phyloP scores from a whole-genome alignment of 2,113 vertebrate species.

The Patagioenas fasciata region DNA sequence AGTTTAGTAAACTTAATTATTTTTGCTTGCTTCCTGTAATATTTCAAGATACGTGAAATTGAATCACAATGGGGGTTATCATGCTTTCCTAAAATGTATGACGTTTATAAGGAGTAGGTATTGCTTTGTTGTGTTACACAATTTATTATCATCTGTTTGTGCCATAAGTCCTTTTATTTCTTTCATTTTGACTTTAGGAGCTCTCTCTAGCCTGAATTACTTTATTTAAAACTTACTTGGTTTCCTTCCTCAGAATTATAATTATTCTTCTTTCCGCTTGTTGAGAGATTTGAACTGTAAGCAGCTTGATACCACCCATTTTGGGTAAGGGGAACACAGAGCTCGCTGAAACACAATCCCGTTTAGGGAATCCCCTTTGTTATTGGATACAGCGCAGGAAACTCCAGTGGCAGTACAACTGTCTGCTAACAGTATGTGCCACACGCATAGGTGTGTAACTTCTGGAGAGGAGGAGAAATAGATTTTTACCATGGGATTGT shows the following conservation, averaged over 20 bases:
- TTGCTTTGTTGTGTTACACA: neutral
- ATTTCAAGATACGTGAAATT: constrained; percentile 17
- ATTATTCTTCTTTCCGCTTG: neutral
- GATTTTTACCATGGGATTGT: neutral
- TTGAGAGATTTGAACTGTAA: neutral
- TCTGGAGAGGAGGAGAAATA: neutral
- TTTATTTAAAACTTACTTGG: neutral
- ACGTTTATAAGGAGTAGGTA: neutral
- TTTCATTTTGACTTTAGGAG: neutral
- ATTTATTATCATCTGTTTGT: neutral
- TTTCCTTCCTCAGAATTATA: neutral
- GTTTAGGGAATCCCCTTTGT: neutral
- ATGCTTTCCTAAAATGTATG: neutral
- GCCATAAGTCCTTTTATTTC: neutral
- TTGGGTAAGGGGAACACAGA: neutral
- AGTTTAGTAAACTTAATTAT: constrained; percentile 34
- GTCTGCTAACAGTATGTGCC: no score
- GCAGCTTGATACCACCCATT: neutral
- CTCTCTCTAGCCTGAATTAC: neutral
- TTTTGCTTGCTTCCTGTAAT: constrained; percentile 33
- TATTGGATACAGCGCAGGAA: neutral
- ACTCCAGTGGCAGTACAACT: no score
- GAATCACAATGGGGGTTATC: constrained; percentile 14
- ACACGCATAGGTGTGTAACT: no score
- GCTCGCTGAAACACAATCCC: neutral